A percentile compares a stretch with the other conserved stretches of the same genome.
phyloP scores from a whole-genome alignment of 1,140 invertebrate genomes.

The Sesamia nonagrioides region DNA sequence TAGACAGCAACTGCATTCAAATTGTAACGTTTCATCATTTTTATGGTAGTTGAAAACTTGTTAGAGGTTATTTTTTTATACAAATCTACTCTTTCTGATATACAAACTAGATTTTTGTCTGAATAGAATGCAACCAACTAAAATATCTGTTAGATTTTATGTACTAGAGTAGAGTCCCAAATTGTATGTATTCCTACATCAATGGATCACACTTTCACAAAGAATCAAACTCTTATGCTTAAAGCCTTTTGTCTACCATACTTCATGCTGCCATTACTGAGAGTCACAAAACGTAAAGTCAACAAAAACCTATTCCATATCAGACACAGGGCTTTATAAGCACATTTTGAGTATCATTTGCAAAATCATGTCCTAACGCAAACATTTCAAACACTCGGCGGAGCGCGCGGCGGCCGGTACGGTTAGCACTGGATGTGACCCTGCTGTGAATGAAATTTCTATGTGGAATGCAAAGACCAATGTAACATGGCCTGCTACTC shows the following conservation, averaged over 20 bases:
- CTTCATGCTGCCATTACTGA: constrained; percentile 8
- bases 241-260: constrained; percentile 42
- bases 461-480: constrained; percentile 81
- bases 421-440: constrained; percentile 74
- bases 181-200: constrained; percentile 4
- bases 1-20: constrained; percentile 17
- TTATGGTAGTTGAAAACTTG: not conserved
- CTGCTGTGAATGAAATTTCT: constrained; percentile 76
- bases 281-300: constrained; percentile 3
- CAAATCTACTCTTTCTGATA: not conserved
- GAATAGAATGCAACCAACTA: constrained; percentile 8
- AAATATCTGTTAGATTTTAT: constrained; percentile 30
- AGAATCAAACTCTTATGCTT: constrained; percentile 30
- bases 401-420: constrained; percentile 78
- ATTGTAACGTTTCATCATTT: not conserved
- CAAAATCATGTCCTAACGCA: constrained; percentile 40
- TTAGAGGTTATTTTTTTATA: not conserved
- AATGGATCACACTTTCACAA: constrained; percentile 14
- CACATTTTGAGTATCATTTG: constrained; percentile 35
- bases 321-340: constrained; percentile 40
- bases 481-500: constrained; percentile 64
- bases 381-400: constrained; percentile 65
- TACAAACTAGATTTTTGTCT: constrained; percentile 6
- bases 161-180: constrained; percentile 15
- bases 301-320: not conserved